Percentiles rank a stretch among this genome's conserved stretches.
Conservation (phyloP, 2,797 vertebrate genomes). For the Pipistrellus kuhlii region DNA sequence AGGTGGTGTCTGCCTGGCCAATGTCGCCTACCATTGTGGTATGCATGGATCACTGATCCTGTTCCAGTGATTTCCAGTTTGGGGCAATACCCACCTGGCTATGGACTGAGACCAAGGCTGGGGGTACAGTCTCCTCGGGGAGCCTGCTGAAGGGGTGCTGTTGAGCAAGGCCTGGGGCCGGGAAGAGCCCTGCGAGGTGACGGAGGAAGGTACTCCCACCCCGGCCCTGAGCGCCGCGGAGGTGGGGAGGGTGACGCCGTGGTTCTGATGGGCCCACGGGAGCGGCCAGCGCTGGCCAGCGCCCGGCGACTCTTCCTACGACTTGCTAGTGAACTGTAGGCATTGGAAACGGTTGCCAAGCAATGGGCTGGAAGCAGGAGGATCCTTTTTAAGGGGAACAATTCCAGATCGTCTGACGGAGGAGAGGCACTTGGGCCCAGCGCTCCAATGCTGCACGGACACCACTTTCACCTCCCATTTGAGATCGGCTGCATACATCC, state of each 20-base stretch:
- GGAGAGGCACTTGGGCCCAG: neutral
- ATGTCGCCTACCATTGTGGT: neutral
- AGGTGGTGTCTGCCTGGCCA: neutral
- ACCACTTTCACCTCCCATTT: constrained; percentile 1
- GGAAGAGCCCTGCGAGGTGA: neutral
- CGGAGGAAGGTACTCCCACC: neutral
- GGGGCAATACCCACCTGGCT: too few relatives aligned
- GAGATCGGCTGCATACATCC: neutral
- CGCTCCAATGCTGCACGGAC: neutral
- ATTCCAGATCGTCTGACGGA: constrained; percentile 35
- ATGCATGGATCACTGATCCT: neutral
- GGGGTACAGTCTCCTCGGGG: neutral
- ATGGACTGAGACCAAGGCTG: neutral
- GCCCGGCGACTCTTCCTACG: neutral
- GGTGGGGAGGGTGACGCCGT: neutral
- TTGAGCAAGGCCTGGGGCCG: neutral
- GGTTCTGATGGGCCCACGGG: neutral
- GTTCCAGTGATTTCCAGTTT: neutral
- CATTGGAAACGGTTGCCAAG: neutral
- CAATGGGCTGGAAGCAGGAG: neutral
- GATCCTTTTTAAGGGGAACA: constrained; percentile 26
- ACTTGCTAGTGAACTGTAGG: neutral
- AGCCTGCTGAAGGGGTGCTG: neutral
- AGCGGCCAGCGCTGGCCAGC: neutral
- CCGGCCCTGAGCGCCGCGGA: neutral